Base-by-base conservation (phyloP, 1,140 invertebrate genomes). In the Helicorthomorpha holstii region DNA sequence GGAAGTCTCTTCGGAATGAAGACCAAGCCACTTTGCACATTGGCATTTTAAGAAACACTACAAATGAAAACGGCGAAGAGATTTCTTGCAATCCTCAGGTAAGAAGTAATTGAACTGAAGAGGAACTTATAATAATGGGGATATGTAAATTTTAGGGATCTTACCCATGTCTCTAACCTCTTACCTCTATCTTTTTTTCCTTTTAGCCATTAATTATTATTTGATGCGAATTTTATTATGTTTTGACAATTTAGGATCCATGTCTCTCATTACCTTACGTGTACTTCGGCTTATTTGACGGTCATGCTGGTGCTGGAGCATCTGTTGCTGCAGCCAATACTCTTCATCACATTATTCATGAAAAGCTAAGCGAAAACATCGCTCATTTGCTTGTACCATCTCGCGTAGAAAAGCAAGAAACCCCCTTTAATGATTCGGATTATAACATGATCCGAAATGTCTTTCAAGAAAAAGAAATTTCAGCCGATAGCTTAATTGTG, bases 241-340 rank as follows among this genome's bases (percentile, higher is more conserved):
- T 7, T 7, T 7, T 7, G 29, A 34, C 7, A 7, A 34, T 34
- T 34, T 25, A 46, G 44, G 44, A 25, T 46, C 21, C 44, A 7
- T 21, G 25, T 21, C 4, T 7, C 19, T 46, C 57, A 48, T 56
- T 79, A 55, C 75, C 75, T 42, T 84, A 83, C 59, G 73, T 79
- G 22, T 84, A 85, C 66, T 90, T 86, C 73, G 83, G 75, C 29
- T 75, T 90, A 58, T 90, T 89, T 70, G 86, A 89, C 71, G 86
- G 86, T 1, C 85, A 90, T 73, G 86, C 83, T 48, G 85, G 85
- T 10, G 77, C 77, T 63, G 83, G 82, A 53, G 85, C 84, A 41
- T 81, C 85, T n/a, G 68, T 89, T 24, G 78, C 82, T 47, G 80
- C 84, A 47, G 73, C 82, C 41, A 74, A 83, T 61, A 77, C 83